Base-by-base conservation (phyloP, 2,113 vertebrate species). In the Lampris incognitus region DNA sequence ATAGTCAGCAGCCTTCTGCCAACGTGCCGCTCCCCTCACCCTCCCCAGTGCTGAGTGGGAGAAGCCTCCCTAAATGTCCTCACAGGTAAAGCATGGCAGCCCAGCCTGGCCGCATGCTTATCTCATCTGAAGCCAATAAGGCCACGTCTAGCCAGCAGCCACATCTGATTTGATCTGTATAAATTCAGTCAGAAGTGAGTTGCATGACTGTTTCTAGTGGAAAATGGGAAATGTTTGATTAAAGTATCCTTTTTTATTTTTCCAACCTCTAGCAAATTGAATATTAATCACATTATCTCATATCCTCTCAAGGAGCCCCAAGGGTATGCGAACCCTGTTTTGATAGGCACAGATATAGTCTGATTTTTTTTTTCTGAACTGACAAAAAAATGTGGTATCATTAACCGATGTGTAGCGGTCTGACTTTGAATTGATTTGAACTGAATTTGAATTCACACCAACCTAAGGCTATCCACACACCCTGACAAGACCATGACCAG, bases 1-100 rank as follows among this genome's bases (percentile, higher is more conserved):
- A 96, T 97, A 92, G 94, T 97, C 96, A 96, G 95, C 95, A 98
- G 96, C 91, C 94, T 97, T 95, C 95, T 97, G 95, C 96, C 96
- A 91, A 96, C 95, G 92, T 96, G 95, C 93, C 94, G 93, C 90
- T 78, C 80, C 5, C 38, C 78, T 0, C 95, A 94, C 89, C 93
- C 91, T 88, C 92, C 95, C 86, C 95, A 95, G 92, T 97, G 94
- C 95, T 98, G 71, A 80, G 46, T n/a, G 36, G 13, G 67, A 7
- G 56, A 24, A 50, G 37, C 52, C 38, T 68, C 69, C 74, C 46
- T 51, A 44, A 63, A 24, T 50, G 11, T 60, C 36, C 37, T 65
- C 39, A 64, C 76, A 88, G 85, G 92, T 91, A 87, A 89, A 38
- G 41, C 60, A 76, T 46, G 36, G 42, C 38, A 54, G 38, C 11